Evolutionary conservation across 2,113 vertebrate genomes (phyloP).

Genomic region (Larimichthys polyactis): DNA sequence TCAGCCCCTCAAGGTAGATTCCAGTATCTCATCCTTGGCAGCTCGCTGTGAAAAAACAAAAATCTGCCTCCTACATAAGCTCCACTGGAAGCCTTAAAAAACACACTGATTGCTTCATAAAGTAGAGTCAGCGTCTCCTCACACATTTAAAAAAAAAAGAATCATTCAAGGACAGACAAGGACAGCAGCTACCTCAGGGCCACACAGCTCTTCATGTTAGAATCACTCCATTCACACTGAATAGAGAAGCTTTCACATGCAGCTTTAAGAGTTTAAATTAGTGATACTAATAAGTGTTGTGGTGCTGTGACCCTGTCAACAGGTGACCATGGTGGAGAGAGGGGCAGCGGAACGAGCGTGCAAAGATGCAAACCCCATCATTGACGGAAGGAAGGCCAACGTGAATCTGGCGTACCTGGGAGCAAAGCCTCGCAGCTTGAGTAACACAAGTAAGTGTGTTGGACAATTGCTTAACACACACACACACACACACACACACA

Average conservation of each 20-base stretch:
- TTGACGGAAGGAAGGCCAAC: slow-evolving; percentile 96
- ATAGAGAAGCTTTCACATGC: slow-evolving; percentile 10
- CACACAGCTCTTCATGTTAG: background rate
- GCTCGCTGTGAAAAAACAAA: slow-evolving; percentile 32
- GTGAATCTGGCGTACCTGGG: slow-evolving; percentile 96
- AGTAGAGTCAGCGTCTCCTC: slow-evolving; percentile 33
- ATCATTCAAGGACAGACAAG: slow-evolving; percentile 39
- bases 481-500: background rate
- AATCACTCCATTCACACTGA: slow-evolving; percentile 2
- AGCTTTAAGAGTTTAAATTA: background rate
- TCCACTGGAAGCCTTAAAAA: slow-evolving; percentile 32
- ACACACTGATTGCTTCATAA: slow-evolving; percentile 15
- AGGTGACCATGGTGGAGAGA: slow-evolving; percentile 97
- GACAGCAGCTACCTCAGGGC: slow-evolving; percentile 35
- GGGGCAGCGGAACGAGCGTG: slow-evolving; percentile 92
- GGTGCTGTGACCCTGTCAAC: slow-evolving; percentile 37
- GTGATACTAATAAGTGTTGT: background rate
- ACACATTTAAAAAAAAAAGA: slow-evolving; percentile 35
- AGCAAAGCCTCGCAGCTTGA: slow-evolving; percentile 92
- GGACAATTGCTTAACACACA: background rate
- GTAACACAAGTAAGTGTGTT: slow-evolving; percentile 87
- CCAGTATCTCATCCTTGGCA: slow-evolving; percentile 54
- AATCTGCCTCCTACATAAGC: slow-evolving; percentile 56
- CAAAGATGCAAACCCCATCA: slow-evolving; percentile 97
- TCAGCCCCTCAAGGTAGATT: slow-evolving; percentile 64